phyloP scores from a whole-genome alignment of 2,888 invertebrate genomes.

The Ferrisia virgata region DNA sequence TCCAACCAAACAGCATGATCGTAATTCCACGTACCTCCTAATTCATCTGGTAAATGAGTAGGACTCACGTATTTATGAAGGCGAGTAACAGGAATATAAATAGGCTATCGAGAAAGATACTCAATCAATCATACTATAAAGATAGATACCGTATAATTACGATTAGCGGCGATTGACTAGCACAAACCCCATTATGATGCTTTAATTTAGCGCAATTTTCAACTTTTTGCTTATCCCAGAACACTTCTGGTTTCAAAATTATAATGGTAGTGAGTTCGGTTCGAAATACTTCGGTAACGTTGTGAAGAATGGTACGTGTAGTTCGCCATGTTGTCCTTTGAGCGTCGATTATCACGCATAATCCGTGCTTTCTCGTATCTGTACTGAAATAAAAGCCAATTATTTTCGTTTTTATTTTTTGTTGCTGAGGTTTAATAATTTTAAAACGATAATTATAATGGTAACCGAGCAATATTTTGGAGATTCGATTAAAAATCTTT shows the following conservation, averaged over 20 bases:
- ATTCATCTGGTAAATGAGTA: constrained; percentile 67
- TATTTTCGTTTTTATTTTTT: neutral
- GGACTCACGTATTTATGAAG: constrained; percentile 67
- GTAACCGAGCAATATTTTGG: too few relatives aligned
- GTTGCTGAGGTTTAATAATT: neutral
- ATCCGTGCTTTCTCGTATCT: constrained; percentile 58
- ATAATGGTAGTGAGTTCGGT: constrained; percentile 56
- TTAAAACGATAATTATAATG: too few relatives aligned
- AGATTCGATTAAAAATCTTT: too few relatives aligned
- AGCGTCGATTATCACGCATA: constrained; percentile 64
- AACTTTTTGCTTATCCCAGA: constrained; percentile 71
- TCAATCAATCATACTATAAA: neutral
- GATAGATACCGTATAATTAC: neutral
- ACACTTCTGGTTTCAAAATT: constrained; percentile 70
- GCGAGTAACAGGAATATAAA: constrained; percentile 67
- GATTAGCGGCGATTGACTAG: neutral
- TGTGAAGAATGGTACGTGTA: constrained; percentile 61
- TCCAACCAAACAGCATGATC: constrained; percentile 73
- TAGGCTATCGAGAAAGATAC: constrained; percentile 59
- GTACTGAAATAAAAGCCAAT: constrained; percentile 52
- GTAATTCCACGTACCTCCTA: constrained; percentile 70
- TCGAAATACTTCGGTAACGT: constrained; percentile 58
- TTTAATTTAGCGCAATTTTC: constrained; percentile 66
- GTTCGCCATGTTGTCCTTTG: constrained; percentile 64
- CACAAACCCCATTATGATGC: constrained; percentile 24